These are phyloP conservation scores for Sinopyrophorus schimmeli DNA, from an alignment of 2,888 invertebrate species.

Conservation along the genomic window DNA sequence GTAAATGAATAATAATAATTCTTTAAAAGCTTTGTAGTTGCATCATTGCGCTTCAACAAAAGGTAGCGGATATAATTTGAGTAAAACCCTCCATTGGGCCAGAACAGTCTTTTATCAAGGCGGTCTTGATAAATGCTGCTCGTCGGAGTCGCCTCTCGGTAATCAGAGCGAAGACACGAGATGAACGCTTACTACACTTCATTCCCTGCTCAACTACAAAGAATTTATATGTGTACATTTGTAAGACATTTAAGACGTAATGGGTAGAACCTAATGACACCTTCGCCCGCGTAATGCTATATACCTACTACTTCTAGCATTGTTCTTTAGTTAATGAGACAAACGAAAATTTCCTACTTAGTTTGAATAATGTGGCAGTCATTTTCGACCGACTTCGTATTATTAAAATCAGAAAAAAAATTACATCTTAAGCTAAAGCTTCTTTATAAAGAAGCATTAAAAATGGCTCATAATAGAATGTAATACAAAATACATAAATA, in stretches of 20 bases:
- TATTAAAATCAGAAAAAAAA: no score
- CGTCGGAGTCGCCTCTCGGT: conserved; percentile 36
- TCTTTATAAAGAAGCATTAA: no score
- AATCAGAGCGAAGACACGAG: conserved; percentile 43
- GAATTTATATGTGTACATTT: conserved; percentile 47
- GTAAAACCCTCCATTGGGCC: conserved; percentile 9
- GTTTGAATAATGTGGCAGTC: conserved; percentile 16
- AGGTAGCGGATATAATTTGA: conserved; percentile 13
- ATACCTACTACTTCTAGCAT: conserved; percentile 19
- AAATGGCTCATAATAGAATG: no score
- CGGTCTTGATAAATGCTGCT: conserved; percentile 43
- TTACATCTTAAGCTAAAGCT: no score
- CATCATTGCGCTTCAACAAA: no score
- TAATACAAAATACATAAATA: no score
- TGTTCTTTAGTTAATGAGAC: conserved; percentile 23
- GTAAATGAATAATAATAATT: no score
- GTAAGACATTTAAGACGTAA: conserved; percentile 44
- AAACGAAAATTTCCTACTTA: conserved; percentile 17
- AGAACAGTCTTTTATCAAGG: conserved; percentile 37
- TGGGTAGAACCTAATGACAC: conserved; percentile 42
- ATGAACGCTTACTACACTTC: conserved; percentile 43
- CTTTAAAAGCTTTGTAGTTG: no score
- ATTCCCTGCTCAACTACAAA: conserved; percentile 45
- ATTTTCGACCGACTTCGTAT: no score
- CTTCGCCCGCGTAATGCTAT: conserved; percentile 25